Conservation (phyloP, 23 tunicate genomes). For the Ciona savignyi region DNA sequence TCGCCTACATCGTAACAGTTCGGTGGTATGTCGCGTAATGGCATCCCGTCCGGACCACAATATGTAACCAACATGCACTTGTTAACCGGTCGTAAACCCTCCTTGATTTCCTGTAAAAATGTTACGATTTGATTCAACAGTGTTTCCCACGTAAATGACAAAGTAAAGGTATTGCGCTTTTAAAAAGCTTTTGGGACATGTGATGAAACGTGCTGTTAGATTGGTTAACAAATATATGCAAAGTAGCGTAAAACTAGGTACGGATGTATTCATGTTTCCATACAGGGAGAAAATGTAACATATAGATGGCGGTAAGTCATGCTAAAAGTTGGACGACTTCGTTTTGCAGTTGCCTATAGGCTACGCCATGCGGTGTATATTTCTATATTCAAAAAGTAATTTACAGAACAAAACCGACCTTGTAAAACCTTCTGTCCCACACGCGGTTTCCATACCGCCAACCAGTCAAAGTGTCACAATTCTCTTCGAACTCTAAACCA, state of each 20-base stretch:
- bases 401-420: conserved; percentile 36
- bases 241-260: too few species aligned
- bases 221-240: too few species aligned
- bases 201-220: too few species aligned
- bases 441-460: conserved; percentile 45
- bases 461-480: conserved; percentile 30
- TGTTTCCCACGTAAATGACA: too few species aligned
- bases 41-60: conserved; percentile 32
- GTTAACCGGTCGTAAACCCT: conserved; percentile 49
- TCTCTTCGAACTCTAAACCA: conserved; percentile 33
- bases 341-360: background rate
- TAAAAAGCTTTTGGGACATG: too few species aligned
- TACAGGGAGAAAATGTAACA: background rate
- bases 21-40: conserved; percentile 32
- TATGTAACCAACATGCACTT: conserved; percentile 18
- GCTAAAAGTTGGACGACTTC: too few species aligned
- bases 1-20: conserved; percentile 61
- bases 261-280: too few species aligned
- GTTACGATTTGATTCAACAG: background rate
- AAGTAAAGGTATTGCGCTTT: too few species aligned
- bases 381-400: too few species aligned
- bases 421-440: conserved; percentile 58
- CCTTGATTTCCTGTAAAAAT: conserved; percentile 36
- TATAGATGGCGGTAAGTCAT: too few species aligned
- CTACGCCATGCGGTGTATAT: background rate